These are phyloP conservation scores for Pentalonia nigronervosa DNA, from an alignment of 1,140 invertebrate genomes.

Conservation along the genomic window DNA sequence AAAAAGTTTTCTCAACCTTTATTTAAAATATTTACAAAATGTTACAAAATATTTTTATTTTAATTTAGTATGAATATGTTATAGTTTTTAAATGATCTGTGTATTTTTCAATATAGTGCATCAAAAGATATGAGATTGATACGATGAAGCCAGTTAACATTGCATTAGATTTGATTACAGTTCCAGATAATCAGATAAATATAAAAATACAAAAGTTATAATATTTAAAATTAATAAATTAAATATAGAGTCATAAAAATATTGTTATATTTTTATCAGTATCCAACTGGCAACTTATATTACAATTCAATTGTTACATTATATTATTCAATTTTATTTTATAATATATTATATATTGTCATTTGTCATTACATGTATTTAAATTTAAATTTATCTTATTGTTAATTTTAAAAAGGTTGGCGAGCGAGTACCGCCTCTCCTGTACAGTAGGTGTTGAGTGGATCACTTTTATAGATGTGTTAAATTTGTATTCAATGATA, in stretches of 20 bases:
- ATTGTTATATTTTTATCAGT: neutral
- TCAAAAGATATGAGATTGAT: slow-evolving; percentile 19
- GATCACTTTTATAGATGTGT: no score
- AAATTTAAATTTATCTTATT: neutral
- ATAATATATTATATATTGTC: no score
- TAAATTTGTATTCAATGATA: no score
- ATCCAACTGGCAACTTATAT: neutral
- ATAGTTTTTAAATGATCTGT: neutral
- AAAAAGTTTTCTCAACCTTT: neutral
- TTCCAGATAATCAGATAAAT: slow-evolving; percentile 28
- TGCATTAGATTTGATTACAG: slow-evolving; percentile 49
- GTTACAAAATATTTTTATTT: neutral
- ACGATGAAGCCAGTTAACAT: slow-evolving; percentile 44
- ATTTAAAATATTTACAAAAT: neutral
- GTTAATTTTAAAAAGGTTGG: neutral
- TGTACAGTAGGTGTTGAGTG: no score
- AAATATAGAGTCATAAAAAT: neutral
- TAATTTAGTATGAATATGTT: neutral
- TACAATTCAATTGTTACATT: neutral
- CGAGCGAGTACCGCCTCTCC: no score
- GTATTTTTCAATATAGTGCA: slow-evolving; percentile 5
- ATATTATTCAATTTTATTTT: neutral
- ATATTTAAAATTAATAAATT: neutral
- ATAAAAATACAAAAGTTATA: slow-evolving; percentile 38
- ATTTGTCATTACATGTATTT: neutral